Evolutionary conservation across 2,113 vertebrate genomes (phyloP).

Genomic region (Rhinopomastus cyanomelas): DNA sequence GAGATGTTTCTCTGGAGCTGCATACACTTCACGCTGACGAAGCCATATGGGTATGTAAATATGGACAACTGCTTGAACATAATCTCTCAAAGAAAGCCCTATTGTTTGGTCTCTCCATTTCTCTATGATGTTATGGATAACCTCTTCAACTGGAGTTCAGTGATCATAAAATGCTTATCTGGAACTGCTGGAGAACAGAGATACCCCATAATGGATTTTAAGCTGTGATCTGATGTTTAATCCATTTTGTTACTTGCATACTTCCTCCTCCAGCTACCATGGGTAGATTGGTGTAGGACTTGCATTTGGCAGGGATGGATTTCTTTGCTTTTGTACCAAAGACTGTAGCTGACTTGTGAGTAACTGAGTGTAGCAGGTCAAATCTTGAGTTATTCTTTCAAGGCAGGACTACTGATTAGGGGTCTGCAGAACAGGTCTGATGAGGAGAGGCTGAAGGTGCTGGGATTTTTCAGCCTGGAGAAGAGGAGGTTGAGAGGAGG

Average conservation of each 20-base stretch:
- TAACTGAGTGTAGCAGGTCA: fast-evolving
- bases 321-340: not conserved
- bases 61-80: not conserved
- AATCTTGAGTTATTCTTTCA: not conserved
- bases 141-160: fast-evolving
- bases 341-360: not conserved
- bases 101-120: not conserved
- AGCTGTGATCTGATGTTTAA: not conserved
- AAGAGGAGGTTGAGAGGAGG: too few relatives aligned
- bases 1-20: not conserved
- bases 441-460: too few relatives aligned
- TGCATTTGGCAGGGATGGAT: too few relatives aligned
- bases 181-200: not conserved
- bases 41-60: not conserved
- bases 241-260: fast-evolving
- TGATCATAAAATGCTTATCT: not conserved
- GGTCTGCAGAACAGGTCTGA: too few relatives aligned
- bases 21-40: not conserved
- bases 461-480: too few relatives aligned
- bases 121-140: not conserved
- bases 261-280: not conserved
- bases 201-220: not conserved
- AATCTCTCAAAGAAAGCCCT: not conserved
- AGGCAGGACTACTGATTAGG: not conserved
- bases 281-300: not conserved